These are phyloP conservation scores for Siderastrea radians DNA, from an alignment of 92 coral and sea anemone species.

Conservation along the genomic window DNA sequence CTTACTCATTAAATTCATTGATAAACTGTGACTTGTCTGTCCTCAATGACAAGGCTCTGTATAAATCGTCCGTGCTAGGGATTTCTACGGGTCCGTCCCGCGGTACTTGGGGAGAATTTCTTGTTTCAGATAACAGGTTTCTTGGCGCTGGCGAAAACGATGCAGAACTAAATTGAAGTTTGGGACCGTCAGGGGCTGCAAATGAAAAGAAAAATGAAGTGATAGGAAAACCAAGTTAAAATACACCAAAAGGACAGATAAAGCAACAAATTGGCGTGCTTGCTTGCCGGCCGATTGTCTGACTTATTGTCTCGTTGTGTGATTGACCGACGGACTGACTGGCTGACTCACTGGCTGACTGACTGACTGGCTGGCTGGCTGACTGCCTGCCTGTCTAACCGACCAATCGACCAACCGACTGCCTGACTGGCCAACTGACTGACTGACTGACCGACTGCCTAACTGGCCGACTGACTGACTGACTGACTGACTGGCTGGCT, in stretches of 20 bases:
- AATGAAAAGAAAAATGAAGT: neutral
- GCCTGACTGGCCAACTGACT: neutral
- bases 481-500: neutral
- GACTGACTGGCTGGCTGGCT: neutral
- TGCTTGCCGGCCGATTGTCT: neutral
- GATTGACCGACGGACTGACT: neutral
- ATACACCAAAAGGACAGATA: too few species aligned
- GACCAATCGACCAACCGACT: neutral
- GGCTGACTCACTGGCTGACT: neutral
- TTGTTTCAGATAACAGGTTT: conserved; percentile 38
- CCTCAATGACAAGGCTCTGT: conserved; percentile 78
- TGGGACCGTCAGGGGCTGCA: conserved; percentile 84
- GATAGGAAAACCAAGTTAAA: neutral
- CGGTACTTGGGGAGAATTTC: conserved; percentile 60
- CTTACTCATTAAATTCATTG: conserved; percentile 59
- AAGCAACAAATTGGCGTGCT: neutral
- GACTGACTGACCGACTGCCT: neutral
- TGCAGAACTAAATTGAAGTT: conserved; percentile 79
- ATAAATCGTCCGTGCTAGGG: conserved; percentile 95
- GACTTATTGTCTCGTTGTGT: neutral
- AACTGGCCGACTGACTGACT: neutral
- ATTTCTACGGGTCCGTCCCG: conserved; percentile 84
- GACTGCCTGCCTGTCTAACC: neutral
- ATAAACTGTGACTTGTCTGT: conserved; percentile 63
- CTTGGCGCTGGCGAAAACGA: conserved; percentile 94